Evolutionary conservation across 1,140 invertebrate species (phyloP), one percentile per base, ranked within the genome.

Genomic region (Tetragonula clypearis): DNA sequence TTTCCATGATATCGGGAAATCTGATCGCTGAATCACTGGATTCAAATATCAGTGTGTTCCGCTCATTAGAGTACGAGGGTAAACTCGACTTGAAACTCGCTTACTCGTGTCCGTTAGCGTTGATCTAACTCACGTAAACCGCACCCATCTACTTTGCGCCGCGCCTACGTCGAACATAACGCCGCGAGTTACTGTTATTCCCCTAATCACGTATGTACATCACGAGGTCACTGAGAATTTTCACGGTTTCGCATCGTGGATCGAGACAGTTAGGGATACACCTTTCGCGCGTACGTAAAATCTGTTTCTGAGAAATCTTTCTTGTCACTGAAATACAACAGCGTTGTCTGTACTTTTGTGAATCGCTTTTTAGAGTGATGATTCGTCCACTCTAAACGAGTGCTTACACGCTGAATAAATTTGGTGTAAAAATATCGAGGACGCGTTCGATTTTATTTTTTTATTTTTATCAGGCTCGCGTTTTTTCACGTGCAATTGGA

Each of bases 101-200:
- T 78, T 68, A 75, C n/a, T 35, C 35, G 26, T 78, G 69, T 60
- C 79, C 65, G 69, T 72, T 78, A 83, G 41, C 49, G 69, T 55
- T 80, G 84, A 74, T 79, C 75, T 83, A 81, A 83, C 76, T 62
- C 69, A 66, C 71, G 74, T 78, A 65, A n/a, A 86, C 85, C 77
- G 76, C 82, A 77, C 85, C 82, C 82, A 80, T 79, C 53, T 68
- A 41, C 58, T 68, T 72, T 68, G 66, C 17, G 53, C 81, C 81
- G 53, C 73, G 19, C 60, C 81, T 72, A 68, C 53, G 30, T 56
- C 49, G 41, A 72, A 79, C 65, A 79, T 72, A 78, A 62, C 41
- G n/a, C 35, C 19, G 1, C 62, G 55, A 84, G 65, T 84, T 84
- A 84, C 76, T 71, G 76, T 69, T 79, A 84, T 73, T 84, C 68